Evolutionary conservation across 2,113 vertebrate species (phyloP), one percentile per base, ranked within the genome.

Genomic region (Osmerus mordax): DNA sequence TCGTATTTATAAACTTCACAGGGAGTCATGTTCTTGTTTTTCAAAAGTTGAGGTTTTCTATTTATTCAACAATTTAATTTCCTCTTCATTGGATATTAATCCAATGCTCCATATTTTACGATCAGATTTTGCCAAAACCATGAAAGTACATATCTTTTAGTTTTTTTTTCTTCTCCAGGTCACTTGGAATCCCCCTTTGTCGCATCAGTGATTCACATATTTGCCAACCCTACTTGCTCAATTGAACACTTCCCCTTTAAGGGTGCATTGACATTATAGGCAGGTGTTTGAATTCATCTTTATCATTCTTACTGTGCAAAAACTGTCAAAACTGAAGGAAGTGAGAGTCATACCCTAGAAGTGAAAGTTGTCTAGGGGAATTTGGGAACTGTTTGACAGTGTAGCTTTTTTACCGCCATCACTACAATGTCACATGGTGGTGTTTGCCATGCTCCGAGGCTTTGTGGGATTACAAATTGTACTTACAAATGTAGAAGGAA

Each of bases 281-380:
- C 62, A n/a, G 28, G 67, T 56, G 52, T 59, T 21, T 16, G 5
- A 7, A 36, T 32, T 21, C 3, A 32, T 4, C 16, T n/a, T 8
- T 60, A 2, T 47, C 14, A 56, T 16, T 13, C 12, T 70, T 23
- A 60, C 14, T 29, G 73, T 59, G 12, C 56, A 59, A 64, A n/a
- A 28, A 32, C 14, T 7, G 62, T n/a, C 15, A 2, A 36, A 15
- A 16, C 14, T 29, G 29, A 60, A 65, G 78, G 84, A 87, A 81
- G 71, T 75, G 86, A 87, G 73, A 85, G 68, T 66, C 53, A 67
- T 52, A 28, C 54, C 51, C 59, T 74, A 75, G 84, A 87, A 89
- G 81, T 79, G 79, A 87, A 72, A 87, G 79, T 60, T 15, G 68
- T 70, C 74, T 15, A 9, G 1, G 72, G 69, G 76, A 81, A 79